phyloP scores from a whole-genome alignment of 2,113 vertebrate species.

The Blennius ocellaris region DNA sequence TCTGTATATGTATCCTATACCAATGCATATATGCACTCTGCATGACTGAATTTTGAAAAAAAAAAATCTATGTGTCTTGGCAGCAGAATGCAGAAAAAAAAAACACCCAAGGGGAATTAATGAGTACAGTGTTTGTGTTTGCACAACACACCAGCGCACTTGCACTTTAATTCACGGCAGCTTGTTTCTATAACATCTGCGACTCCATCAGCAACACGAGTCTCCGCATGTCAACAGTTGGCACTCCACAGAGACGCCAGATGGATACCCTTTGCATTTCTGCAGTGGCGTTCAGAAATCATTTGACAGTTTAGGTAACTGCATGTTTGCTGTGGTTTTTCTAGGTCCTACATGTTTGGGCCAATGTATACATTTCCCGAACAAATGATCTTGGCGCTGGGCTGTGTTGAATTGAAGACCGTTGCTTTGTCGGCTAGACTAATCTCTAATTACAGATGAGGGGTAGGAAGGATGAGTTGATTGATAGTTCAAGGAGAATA shows the following conservation, averaged over 20 bases:
- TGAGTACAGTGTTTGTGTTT: neutral
- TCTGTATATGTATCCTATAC: too few relatives aligned
- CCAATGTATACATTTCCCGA: too few relatives aligned
- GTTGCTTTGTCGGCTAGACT: neutral
- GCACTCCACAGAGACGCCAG: neutral
- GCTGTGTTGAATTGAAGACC: neutral
- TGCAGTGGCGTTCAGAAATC: neutral
- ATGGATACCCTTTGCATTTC: neutral
- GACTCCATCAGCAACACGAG: neutral
- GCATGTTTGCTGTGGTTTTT: neutral
- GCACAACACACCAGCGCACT: neutral
- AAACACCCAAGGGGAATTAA: neutral
- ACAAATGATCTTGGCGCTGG: neutral
- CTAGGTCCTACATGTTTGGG: neutral
- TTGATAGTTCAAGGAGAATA: neutral
- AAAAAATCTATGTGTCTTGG: neutral
- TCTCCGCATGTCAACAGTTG: neutral
- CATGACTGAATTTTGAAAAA: too few relatives aligned
- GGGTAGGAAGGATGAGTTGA: neutral
- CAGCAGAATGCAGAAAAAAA: neutral
- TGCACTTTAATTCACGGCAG: neutral
- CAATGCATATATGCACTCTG: too few relatives aligned
- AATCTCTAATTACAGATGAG: constrained; percentile 4
- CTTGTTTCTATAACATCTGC: neutral
- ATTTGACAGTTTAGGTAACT: neutral